Percentiles rank a stretch among this genome's conserved stretches.
Evolutionary conservation across 1,140 invertebrate species (phyloP).

Genomic region (Orius laevigatus): DNA sequence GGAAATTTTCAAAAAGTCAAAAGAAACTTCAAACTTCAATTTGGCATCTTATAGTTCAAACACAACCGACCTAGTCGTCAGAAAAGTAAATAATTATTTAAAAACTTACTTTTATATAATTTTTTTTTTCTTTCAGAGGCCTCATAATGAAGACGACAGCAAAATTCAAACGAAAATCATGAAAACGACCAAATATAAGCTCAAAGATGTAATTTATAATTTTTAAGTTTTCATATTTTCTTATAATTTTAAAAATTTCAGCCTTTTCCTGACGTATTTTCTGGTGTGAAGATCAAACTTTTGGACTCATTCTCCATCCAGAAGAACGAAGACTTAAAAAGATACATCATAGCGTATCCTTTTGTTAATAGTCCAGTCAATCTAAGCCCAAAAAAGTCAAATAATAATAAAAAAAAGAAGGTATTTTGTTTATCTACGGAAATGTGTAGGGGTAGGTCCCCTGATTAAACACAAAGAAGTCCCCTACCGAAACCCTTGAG

Average conservation of each 20-base stretch:
- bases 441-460: too few species aligned
- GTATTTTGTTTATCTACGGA: too few species aligned
- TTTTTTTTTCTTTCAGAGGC: background rate
- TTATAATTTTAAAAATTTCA: slow-evolving; percentile 17
- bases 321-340: slow-evolving; percentile 14
- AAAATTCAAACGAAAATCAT: background rate
- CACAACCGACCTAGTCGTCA: background rate
- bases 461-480: too few species aligned
- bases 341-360: slow-evolving; percentile 25
- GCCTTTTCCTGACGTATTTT: slow-evolving; percentile 23
- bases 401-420: too few species aligned
- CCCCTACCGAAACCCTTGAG: too few species aligned
- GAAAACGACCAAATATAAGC: too few species aligned
- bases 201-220: background rate
- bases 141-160: background rate
- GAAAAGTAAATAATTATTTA: slow-evolving; percentile 1
- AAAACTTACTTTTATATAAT: slow-evolving; percentile 6
- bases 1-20: slow-evolving; percentile 17
- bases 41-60: background rate
- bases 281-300: slow-evolving; percentile 18
- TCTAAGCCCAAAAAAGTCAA: too few species aligned
- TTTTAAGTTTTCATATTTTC: background rate
- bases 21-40: slow-evolving; percentile 18
- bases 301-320: slow-evolving; percentile 6
- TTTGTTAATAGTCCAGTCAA: too few species aligned